A percentile compares a stretch with the other conserved stretches of the same genome.
These are phyloP conservation scores for Acanthiza pusilla DNA, from an alignment of 2,797 vertebrate genomes.

Conservation along the genomic window DNA sequence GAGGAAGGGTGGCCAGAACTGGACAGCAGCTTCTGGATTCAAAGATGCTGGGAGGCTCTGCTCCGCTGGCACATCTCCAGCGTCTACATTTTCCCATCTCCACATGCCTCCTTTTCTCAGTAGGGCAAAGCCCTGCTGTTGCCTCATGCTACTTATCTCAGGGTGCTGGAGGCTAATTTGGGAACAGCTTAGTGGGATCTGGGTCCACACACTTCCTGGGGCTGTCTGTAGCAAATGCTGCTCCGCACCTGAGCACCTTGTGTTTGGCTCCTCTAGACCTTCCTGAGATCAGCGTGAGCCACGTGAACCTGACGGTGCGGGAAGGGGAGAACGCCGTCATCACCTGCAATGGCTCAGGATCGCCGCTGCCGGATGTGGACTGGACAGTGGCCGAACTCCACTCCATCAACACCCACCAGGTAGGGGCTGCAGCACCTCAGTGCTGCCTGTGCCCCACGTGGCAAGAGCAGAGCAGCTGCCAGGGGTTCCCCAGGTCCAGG, in stretches of 20 bases:
- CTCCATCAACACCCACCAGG: constrained; percentile 97
- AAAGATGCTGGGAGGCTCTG: neutral
- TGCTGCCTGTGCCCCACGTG: fast-evolving
- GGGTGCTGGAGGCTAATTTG: neutral
- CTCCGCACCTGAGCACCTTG: neutral
- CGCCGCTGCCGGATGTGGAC: constrained; percentile 92
- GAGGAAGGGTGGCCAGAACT: neutral
- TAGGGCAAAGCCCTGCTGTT: neutral
- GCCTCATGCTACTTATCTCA: neutral
- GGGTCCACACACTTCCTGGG: neutral
- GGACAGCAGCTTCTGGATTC: neutral
- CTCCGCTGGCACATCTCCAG: neutral
- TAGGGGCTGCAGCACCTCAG: constrained; percentile 22
- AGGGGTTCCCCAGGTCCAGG: neutral
- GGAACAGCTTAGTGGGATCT: neutral
- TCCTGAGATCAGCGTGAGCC: constrained; percentile 95
- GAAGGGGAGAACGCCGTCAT: constrained; percentile 93
- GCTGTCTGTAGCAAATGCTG: neutral
- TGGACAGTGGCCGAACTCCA: constrained; percentile 91
- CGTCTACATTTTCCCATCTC: neutral
- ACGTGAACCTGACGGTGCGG: constrained; percentile 87
- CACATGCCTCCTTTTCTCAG: neutral
- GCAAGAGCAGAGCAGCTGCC: neutral
- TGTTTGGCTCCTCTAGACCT: constrained; percentile 77
- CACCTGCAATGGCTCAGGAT: constrained; percentile 93